Base-by-base conservation (phyloP, 2,113 vertebrate species). In the Onychostruthus taczanowskii region DNA sequence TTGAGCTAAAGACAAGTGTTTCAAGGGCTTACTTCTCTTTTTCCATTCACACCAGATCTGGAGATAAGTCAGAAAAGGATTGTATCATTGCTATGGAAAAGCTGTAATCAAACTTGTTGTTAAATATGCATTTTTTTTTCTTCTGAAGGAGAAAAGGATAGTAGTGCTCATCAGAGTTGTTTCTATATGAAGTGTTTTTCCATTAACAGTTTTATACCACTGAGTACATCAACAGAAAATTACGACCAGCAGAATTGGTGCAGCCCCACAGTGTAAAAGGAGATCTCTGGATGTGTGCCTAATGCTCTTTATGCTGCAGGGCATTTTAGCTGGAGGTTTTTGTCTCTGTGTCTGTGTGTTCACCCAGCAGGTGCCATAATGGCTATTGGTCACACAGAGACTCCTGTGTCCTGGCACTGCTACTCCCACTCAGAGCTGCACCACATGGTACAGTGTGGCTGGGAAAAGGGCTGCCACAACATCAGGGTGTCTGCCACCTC, bases 381-480 rank as follows among this genome's bases (percentile, higher is more conserved):
- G 50, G 49, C 24, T 50, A 13, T 4, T 67, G 61, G 20, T 37
- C 13, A 37, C 46, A 44, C 22, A 53, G 7, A 18, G 18, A 30
- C 12, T 52, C 49, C 62, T 24, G 21, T 27, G 37, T 31, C 41
- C 86, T 67, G 72, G n/a, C 53, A 80, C 43, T 43, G 44, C 41
- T 63, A 4, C 15, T 85, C 39, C 56, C 30, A 8, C 13, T 17
- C 41, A 30, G 47, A 43, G 28, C 28, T 72, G 69, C 66, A 50
- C 20, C 13, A 30, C 1, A 0, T 7, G 0, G 0, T 9, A 18
- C 1, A 0, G 16, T n/a, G 67, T 74, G 46, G 15, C 2, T 87
- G 43, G 72, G 39, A 55, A 68, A 89, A 61, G 30, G 22, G n/a
- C 31, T 90, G 49, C 37, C 19, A 17, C 35, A 43, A 22, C 11